Evolutionary conservation across 2,113 vertebrate species (phyloP).

Genomic region (Scomber japonicus): DNA sequence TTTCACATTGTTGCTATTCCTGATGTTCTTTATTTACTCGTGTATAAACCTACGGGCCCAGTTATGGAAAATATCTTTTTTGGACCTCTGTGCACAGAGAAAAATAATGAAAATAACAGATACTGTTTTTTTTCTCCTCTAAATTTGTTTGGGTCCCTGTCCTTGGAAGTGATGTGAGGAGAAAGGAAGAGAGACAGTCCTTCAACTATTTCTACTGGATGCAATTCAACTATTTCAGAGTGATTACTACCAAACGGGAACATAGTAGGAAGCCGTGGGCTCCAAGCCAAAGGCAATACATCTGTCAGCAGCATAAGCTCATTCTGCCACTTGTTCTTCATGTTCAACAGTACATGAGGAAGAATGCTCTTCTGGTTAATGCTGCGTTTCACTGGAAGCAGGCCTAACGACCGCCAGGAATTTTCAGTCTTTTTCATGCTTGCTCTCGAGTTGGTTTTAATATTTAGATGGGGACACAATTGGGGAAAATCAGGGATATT

Average conservation of each 20-base stretch:
- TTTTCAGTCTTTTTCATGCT: background rate
- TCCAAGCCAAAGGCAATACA: conserved; percentile 41
- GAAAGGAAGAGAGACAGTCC: background rate
- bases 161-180: conserved; percentile 25
- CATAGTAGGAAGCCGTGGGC: conserved; percentile 52
- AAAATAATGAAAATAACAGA: conserved; percentile 54
- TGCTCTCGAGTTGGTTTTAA: background rate
- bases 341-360: conserved; percentile 6
- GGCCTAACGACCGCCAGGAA: background rate
- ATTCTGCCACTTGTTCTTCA: conserved; percentile 43
- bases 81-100: conserved; percentile 4
- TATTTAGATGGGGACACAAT: background rate
- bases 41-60: conserved; percentile 10
- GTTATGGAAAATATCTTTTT: conserved; percentile 54
- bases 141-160: conserved; percentile 32
- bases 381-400: conserved; percentile 8
- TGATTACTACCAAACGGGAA: conserved; percentile 53
- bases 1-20: conserved; percentile 52
- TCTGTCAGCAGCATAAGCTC: conserved; percentile 44
- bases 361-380: background rate
- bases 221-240: conserved; percentile 59
- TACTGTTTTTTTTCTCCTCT: conserved; percentile 37
- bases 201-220: conserved; percentile 58
- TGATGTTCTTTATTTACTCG: conserved; percentile 27
- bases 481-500: background rate